phyloP scores from a whole-genome alignment of 2,888 invertebrate species.

The Argyresthia goedartella region DNA sequence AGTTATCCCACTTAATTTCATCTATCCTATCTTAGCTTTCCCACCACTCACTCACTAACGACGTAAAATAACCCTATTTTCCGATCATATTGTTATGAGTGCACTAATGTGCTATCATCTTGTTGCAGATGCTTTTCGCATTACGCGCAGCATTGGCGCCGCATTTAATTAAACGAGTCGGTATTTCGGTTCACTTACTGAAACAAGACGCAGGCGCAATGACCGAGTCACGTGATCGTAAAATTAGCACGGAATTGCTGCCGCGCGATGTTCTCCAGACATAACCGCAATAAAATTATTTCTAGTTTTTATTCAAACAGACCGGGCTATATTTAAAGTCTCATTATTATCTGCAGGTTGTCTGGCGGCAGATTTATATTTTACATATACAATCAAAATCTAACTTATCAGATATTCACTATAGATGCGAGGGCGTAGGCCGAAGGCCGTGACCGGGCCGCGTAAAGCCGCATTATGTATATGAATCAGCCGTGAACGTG shows the following conservation, averaged over 20 bases:
- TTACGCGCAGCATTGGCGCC: constrained; percentile 38
- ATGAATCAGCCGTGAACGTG: too few relatives aligned
- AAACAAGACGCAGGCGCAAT: constrained; percentile 39
- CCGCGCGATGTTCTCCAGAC: constrained; percentile 33
- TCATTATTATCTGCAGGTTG: not conserved
- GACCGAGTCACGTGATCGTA: constrained; percentile 37
- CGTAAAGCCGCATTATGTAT: too few relatives aligned
- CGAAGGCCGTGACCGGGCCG: too few relatives aligned
- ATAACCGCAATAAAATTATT: constrained; percentile 43
- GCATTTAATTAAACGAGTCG: constrained; percentile 41
- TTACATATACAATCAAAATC: too few relatives aligned
- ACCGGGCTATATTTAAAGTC: not conserved
- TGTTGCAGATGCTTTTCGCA: constrained; percentile 35
- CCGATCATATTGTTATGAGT: constrained; percentile 9
- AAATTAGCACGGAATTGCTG: constrained; percentile 50
- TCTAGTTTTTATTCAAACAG: constrained; percentile 15
- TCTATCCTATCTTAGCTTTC: too few relatives aligned
- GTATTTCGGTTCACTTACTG: constrained; percentile 42
- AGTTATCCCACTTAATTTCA: too few relatives aligned
- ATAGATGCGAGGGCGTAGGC: too few relatives aligned
- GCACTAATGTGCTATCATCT: constrained; percentile 19
- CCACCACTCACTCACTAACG: too few relatives aligned
- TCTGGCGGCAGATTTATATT: too few relatives aligned
- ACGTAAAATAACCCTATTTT: too few relatives aligned
- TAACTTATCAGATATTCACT: too few relatives aligned